Conservation (phyloP, 2,797 vertebrate genomes). For the Gadopsis bispinosus region DNA sequence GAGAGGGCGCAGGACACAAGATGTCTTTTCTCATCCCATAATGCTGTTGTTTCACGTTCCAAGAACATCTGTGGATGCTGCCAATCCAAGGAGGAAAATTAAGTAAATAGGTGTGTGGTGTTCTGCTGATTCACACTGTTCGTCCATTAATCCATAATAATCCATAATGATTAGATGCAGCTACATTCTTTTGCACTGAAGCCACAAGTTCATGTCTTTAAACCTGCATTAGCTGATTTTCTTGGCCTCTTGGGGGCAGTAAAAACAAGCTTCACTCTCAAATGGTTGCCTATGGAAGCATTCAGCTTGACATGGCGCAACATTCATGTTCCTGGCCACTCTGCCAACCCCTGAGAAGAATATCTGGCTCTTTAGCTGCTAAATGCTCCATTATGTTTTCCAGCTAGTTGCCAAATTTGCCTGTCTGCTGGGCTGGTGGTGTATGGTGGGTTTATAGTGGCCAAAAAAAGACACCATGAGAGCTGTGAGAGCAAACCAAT, state of each 20-base stretch:
- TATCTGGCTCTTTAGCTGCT: no score
- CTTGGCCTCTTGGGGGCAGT: constrained; percentile 14
- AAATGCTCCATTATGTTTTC: no score
- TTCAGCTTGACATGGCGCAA: no score
- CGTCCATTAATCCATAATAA: background rate
- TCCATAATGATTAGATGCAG: background rate
- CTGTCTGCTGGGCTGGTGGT: no score
- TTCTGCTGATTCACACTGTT: constrained; percentile 5
- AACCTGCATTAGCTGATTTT: background rate
- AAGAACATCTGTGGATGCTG: background rate
- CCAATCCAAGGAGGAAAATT: background rate
- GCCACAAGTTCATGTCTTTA: background rate
- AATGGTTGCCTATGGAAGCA: no score
- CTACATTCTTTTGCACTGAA: background rate
- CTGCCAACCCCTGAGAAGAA: no score
- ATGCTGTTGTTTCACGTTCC: background rate
- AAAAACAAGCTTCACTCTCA: background rate
- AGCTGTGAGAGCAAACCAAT: no score
- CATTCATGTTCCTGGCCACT: no score
- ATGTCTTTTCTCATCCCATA: constrained; percentile 24
- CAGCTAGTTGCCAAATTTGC: no score
- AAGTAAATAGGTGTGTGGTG: background rate
- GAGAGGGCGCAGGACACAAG: constrained; percentile 36
- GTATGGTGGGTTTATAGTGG: no score
- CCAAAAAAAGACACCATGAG: no score